phyloP scores from a whole-genome alignment of 30 jellyfish, hydroid and myxozoan genomes.

The Sanderia malayensis region DNA sequence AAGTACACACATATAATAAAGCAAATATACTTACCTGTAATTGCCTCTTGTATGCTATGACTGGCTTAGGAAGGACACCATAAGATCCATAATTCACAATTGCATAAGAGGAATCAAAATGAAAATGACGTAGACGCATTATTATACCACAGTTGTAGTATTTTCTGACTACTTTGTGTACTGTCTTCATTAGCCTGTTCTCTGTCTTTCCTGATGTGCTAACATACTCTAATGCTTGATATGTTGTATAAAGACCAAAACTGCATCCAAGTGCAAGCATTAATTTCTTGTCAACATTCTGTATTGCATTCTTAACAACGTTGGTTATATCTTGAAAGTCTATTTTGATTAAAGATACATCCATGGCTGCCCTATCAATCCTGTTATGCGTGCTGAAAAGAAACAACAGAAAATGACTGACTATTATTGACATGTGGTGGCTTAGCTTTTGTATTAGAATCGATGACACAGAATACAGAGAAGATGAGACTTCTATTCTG shows the following conservation, averaged over 20 bases:
- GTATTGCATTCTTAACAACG: background rate
- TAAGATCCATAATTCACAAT: conserved; percentile 94
- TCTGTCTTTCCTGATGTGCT: conserved; percentile 64
- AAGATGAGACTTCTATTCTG: too few species aligned
- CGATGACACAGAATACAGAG: too few species aligned
- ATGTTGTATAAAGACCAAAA: conserved; percentile 45
- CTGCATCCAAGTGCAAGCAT: conserved; percentile 37
- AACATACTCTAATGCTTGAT: conserved; percentile 41
- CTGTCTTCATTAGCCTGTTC: background rate
- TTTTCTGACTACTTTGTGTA: conserved; percentile 59
- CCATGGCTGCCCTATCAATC: too few species aligned
- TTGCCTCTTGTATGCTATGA: conserved; percentile 51
- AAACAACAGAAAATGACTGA: too few species aligned
- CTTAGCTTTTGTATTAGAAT: too few species aligned
- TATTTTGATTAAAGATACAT: conserved; percentile 24
- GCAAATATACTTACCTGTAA: conserved; percentile 47
- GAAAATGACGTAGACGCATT: conserved; percentile 42
- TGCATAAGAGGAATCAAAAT: conserved; percentile 11
- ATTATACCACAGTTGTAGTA: conserved; percentile 77
- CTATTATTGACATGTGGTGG: too few species aligned
- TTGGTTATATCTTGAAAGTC: conserved; percentile 35
- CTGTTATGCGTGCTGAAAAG: background rate
- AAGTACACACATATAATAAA: too few species aligned
- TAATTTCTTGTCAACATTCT: conserved; percentile 29
- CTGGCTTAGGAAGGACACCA: conserved; percentile 86